Base-by-base conservation (phyloP, 1,140 invertebrate genomes). In the Megalopta genalis region DNA sequence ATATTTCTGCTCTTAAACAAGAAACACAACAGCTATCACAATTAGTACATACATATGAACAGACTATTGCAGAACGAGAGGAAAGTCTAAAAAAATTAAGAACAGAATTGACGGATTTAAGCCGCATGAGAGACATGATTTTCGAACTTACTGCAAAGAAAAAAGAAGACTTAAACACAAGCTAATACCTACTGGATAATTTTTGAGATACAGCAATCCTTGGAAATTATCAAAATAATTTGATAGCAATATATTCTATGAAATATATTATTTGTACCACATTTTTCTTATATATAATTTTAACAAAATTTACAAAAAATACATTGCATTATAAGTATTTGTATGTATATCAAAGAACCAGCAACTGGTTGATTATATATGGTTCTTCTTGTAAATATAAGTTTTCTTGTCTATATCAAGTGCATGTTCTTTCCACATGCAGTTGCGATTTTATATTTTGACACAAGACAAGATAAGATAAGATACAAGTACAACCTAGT, bases 61-160 rank as follows among this genome's bases (percentile, higher is more conserved):
- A 87, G 66, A 80, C 79, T 4, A 86, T 91, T 70, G 73, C 83
- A 14, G 88, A 91, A 69, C 91, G 90, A 70, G 91, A 91, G 16
- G 87, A 77, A 27, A 77, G 32, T 57, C 84, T 90, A 39, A 23
- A 86, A 59, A 91, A 86, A 76, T 74, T 91, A 70, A 79, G 77
- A 66, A 42, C 32, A 9, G 90, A 92, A 71, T 76, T 92, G n/a
- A 77, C 68, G 27, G 87, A 91, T 62, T 76, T 92, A 16, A 90
- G 88, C 72, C 86, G 88, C 42, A 91, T 91, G 90, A 75, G 90
- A n/a, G 90, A 91, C 62, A 91, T 90, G 89, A 92, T 92, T 10
- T 90, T 90, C 25, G 85, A 90, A 39, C 77, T 92, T 32, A 91
- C 91, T 63, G 89, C 90, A 10, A 90, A 90, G 64, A 91, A 90